Evolutionary conservation across 92 coral and sea anemone species (phyloP), one percentile per base, ranked within the genome.

Genomic region (Heteractis magnifica): DNA sequence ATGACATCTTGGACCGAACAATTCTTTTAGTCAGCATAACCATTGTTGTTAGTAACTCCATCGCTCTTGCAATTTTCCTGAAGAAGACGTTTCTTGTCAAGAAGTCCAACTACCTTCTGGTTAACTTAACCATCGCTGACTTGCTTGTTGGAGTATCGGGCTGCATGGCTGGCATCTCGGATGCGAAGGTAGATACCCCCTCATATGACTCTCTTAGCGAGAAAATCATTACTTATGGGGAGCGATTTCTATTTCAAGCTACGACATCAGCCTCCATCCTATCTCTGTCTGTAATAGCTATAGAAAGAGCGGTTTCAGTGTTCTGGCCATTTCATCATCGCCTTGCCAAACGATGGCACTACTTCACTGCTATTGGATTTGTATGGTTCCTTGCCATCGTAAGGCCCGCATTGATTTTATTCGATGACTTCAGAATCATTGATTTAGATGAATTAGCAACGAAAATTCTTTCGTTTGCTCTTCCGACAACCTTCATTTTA

Each of bases 41-140:
- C 20, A 64, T 80, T 6, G 75, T 68, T 12, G 3, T 80, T 8
- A 72, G 75, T 8, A 80, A 80, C 83, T 1, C 52, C 15, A 48
- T 80, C 15, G 72, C 83, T 10, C 83, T 80, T 16, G 83, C 52
- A 9, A 60, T 80, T 15, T 80, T 80, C 56, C n/a, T 80, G 49
- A 60, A 72, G 52, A 65, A 80, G 76, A 21, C 75, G 11, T 80
- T 80, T 51, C 49, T 71, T 18, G 75, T 80, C 10, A 80, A 80
- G 55, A 80, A 65, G 76, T 80, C 83, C n/a, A 64, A 10, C 10
- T 80, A 62, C 41, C 82, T 79, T 20, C 73, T 19, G 7, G 23
- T 79, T 7, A 79, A 16, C 73, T 16, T 79, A 9, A 79, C 71
- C 12, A 26, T 79, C 19, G 82, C 82, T 21, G 82, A 79, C 56